Percentiles rank a stretch among this genome's conserved stretches.
Conservation (phyloP, 1,140 invertebrate species). For the Ganaspis sp. region DNA sequence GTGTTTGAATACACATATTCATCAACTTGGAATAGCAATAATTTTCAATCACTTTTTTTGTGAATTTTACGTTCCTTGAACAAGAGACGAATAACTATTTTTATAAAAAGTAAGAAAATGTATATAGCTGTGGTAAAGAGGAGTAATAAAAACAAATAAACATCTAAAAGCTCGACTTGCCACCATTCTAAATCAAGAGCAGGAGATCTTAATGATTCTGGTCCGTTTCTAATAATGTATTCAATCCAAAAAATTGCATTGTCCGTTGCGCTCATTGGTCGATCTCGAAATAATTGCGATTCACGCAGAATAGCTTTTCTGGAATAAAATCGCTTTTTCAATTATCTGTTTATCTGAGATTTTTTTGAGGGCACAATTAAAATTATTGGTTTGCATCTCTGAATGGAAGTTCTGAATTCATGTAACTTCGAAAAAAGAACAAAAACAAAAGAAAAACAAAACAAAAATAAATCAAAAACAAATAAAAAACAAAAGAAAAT, state of each 20-base stretch:
- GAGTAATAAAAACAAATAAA: constrained; percentile 53
- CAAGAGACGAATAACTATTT: neutral
- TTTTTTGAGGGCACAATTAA: no score
- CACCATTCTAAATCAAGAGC: constrained; percentile 68
- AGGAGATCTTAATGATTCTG: constrained; percentile 68
- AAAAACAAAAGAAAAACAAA: no score
- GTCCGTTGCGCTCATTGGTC: constrained; percentile 76
- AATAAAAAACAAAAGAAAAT: no score
- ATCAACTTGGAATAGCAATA: no score
- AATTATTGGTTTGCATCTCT: no score
- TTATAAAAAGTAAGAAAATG: neutral
- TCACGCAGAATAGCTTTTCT: constrained; percentile 41
- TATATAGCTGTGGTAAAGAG: neutral
- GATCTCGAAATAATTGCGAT: constrained; percentile 74
- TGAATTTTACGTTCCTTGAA: neutral
- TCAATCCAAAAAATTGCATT: constrained; percentile 81
- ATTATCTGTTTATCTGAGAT: neutral
- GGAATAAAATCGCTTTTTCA: no score
- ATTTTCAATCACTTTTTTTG: neutral
- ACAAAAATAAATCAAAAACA: no score
- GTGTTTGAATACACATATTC: no score
- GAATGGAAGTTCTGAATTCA: no score
- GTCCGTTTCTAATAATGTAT: constrained; percentile 73
- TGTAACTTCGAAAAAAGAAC: no score
- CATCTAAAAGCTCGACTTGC: constrained; percentile 67